Evolutionary conservation across 2,797 vertebrate genomes (phyloP), one percentile per base, ranked within the genome.

Genomic region (Eulemur mongoz): DNA sequence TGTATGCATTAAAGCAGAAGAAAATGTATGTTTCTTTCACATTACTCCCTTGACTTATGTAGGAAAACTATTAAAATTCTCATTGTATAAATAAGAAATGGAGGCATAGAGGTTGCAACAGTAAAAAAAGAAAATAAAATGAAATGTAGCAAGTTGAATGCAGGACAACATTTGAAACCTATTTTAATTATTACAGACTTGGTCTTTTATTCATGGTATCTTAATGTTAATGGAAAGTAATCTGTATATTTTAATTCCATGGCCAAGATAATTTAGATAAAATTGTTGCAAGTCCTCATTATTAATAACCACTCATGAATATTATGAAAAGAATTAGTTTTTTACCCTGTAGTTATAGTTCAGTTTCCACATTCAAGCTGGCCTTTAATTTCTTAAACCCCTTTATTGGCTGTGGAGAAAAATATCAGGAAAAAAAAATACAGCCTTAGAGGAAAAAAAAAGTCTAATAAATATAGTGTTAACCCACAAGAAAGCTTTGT

Each of bases 231-330:
- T 94, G 75, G 70, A 57, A 52, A 97, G 50, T 73, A 91, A 94
- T 93, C 54, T 69, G 35, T 95, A 89, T 73, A 69, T 90, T 97
- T 97, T 95, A 96, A 95, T 95, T 96, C 84, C 43, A 87, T 43
- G 25, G 48, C 38, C 61, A 93, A 82, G n/a, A 52, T 87, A 73
- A 97, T 96, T 94, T 72, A 97, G 72, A 84, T 72, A 50, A 96
- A 96, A 89, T 54, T 63, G 13, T 89, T 72, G 1, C 25, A 84
- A 84, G 32, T 67, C n/a, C 32, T 57, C n/a, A 10, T 93, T 95
- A 95, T 95, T 96, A 93, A 98, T 93, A 93, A 87, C 12, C 3
- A 35, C 23, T 83, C n/a, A 65, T 94, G 85, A 96, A 89, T 95
- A 95, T 87, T 95, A 76, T 94, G 82, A 87, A 57, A 95, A 94